Evolutionary conservation across 2,888 invertebrate species (phyloP), one percentile per base, ranked within the genome.

Genomic region (Xiphydria camelus): DNA sequence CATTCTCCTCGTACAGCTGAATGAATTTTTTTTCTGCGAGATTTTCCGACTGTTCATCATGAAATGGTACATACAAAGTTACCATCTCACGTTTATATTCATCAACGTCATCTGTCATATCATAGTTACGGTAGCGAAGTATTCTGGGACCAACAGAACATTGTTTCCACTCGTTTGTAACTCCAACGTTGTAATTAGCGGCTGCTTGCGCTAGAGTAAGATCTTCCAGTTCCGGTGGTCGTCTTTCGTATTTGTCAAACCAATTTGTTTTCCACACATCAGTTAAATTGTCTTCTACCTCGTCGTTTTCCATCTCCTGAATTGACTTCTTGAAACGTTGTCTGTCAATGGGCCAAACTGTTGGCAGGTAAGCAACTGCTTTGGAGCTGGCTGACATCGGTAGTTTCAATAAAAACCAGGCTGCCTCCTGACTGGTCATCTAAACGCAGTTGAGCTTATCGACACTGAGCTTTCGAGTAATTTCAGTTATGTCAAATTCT

Each of bases 301-400:
- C 34, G 45, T 60, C 62, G 57, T 59, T 60, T 64, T 65, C 66
- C 59, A 58, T 64, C 36, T 52, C 52, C n/a, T n/a, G n/a, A n/a
- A n/a, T n/a, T 50, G 58, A 68, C 62, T 59, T 71, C 52, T 47
- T 59, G 39, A 63, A 62, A 45, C 68, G 50, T 32, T 63, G 67
- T 37, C 77, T 61, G 50, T 77, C 75, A 26, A 57, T 37, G 0
- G 76, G 76, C 70, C 68, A 48, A 45, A 72, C 58, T 33, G 74
- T 55, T 29, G 77, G 45, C 2, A 77, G 45, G 62, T 65, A 76
- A 74, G 74, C 76, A 32, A 75, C 75, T 25, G 74, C n/a, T n/a
- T n/a, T n/a, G n/a, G n/a, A n/a, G n/a, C n/a, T n/a, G n/a, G 66
- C 57, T n/a, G 66, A 68, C 75, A 76, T 77, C 9, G 71, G 70